Base-by-base conservation (phyloP, 2,888 invertebrate species). In the Hipparchia sbordonii region DNA sequence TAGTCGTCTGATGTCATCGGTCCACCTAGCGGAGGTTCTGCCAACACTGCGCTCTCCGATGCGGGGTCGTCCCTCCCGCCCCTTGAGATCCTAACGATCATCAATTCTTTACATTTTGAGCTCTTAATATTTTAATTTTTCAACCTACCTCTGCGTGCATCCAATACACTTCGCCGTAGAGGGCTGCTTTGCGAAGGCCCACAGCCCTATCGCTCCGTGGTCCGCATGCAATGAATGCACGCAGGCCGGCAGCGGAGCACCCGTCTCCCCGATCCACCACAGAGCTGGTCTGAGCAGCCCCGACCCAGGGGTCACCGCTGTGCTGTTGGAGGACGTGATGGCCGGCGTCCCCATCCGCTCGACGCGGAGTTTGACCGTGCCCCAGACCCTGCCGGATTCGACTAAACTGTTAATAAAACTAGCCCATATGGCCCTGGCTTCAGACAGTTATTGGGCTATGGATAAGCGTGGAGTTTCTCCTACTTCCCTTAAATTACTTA, bases 161-260 rank as follows among this genome's bases (percentile, higher is more conserved):
- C 97, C 97, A 39, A 94, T 94, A 81, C 98, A 98, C n/a, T 95
- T 94, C 3, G 95, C 94, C 2, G 93, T 91, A 4, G 94, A 95
- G 1, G 95, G 95, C 69, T 96, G 96, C 0, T 94, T 92, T 0
- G 95, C 88, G 85, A 98, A 99, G 90, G 98, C 97, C 98, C 98
- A 99, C 9, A 99, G 93, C 0, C 98, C 98, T 59, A 99, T 89
- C 0, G 95, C 96, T 70, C 95, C 94, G 46, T 96, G 97, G 84
- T 98, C 97, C 10, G 97, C 91, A 77, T 95, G 94, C 1, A 98
- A 92, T 78, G 97, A 96, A 84, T 98, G 97, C 8, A 99, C 94
- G 77, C 98, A 98, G 0, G 97, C 98, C 13, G 96, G 95, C 45
- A 97, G 87, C 0, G 89, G 85, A 6, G 92, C 85, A 12, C 88